Conservation (phyloP, 2,888 invertebrate species). For the Piscicola geometra region DNA sequence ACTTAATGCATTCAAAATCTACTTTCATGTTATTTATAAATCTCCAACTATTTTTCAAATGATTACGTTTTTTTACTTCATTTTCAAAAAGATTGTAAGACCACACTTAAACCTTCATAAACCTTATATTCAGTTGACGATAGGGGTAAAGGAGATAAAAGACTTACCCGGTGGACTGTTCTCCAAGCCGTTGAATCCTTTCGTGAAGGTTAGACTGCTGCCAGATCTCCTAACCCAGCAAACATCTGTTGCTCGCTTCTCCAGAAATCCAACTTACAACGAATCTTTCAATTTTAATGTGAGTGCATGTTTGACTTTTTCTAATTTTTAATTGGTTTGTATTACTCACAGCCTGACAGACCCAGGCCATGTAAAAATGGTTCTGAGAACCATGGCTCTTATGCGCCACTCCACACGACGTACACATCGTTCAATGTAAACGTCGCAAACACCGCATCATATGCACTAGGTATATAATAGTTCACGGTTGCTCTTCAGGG, state of each 20-base stretch:
- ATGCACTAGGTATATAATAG: too few relatives aligned
- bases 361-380: too few relatives aligned
- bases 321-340: too few relatives aligned
- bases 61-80: neutral
- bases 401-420: too few relatives aligned
- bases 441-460: too few relatives aligned
- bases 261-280: constrained; percentile 22
- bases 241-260: constrained; percentile 14
- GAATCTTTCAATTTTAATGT: constrained; percentile 21
- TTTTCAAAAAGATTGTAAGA: neutral
- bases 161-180: constrained; percentile 10
- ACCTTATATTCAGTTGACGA: neutral
- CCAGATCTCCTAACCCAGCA: constrained; percentile 19
- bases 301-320: neutral
- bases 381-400: too few relatives aligned
- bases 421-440: too few relatives aligned
- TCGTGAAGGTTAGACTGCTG: constrained; percentile 16
- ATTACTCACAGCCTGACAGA: too few relatives aligned
- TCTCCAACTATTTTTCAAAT: neutral
- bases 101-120: neutral
- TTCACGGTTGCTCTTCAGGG: too few relatives aligned
- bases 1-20: neutral
- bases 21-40: neutral
- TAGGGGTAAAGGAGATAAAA: constrained; percentile 21
- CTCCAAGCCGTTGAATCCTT: constrained; percentile 12